phyloP scores from a whole-genome alignment of 2,797 vertebrate genomes.

The Pygocentrus nattereri region DNA sequence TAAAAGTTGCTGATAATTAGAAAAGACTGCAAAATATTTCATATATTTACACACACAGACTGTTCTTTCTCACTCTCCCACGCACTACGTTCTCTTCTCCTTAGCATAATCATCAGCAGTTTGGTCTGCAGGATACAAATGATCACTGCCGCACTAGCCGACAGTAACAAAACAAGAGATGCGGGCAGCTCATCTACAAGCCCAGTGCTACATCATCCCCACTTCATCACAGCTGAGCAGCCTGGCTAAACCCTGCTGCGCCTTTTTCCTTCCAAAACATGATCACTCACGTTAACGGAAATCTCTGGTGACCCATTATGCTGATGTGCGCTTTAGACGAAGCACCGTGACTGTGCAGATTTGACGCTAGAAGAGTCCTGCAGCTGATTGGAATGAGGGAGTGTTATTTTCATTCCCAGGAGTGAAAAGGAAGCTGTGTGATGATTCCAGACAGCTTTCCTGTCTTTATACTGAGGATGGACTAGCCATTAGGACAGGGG shows the following conservation, averaged over 20 bases:
- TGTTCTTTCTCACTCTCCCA: conserved; percentile 3
- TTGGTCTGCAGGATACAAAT: conserved; percentile 2
- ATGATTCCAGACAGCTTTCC: background rate
- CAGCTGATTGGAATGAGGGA: background rate
- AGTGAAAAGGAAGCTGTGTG: background rate
- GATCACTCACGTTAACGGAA: conserved; percentile 19
- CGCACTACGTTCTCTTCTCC: background rate
- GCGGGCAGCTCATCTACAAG: background rate
- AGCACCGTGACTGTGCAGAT: conserved; percentile 29
- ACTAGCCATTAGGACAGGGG: too few species aligned
- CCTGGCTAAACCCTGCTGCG: background rate
- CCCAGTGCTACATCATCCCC: background rate
- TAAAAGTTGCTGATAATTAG: too few species aligned
- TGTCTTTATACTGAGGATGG: too few species aligned
- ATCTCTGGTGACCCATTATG: conserved; percentile 18
- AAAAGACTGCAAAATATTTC: too few species aligned
- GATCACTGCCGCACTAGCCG: conserved; percentile 4
- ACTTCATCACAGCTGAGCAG: conserved; percentile 7
- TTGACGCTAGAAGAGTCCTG: conserved; percentile 13
- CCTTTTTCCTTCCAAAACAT: conserved; percentile 8
- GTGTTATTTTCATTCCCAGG: conserved; percentile 15
- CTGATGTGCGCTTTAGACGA: conserved; percentile 17
- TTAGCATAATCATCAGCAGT: conserved; percentile 29
- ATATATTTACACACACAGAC: too few species aligned
- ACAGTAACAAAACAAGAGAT: conserved; percentile 13